phyloP scores from a whole-genome alignment of 2,113 vertebrate genomes.

The Menidia beryllina region DNA sequence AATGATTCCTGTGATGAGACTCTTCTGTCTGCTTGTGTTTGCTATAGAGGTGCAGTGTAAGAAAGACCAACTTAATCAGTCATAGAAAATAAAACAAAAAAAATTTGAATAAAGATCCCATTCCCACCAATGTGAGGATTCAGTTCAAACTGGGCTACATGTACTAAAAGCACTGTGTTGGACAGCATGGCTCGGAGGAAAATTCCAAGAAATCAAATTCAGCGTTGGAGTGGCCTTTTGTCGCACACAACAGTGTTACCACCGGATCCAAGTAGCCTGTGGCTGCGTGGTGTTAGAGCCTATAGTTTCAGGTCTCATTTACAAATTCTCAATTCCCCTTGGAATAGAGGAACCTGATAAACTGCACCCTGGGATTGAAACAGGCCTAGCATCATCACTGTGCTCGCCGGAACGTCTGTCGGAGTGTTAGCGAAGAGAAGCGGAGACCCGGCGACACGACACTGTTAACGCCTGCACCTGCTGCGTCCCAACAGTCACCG shows the following conservation, averaged over 20 bases:
- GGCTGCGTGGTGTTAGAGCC: slow-evolving; percentile 64
- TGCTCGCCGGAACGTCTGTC: neutral
- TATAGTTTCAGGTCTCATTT: slow-evolving; percentile 79
- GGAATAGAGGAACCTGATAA: slow-evolving; percentile 73
- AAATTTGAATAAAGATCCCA: neutral
- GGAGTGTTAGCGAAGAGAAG: neutral
- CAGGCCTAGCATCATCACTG: slow-evolving; percentile 6
- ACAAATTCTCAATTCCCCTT: slow-evolving; percentile 80
- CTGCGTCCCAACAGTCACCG: slow-evolving; percentile 17
- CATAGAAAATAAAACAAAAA: neutral
- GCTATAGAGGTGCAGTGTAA: no score
- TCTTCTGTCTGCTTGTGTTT: no score
- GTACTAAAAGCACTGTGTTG: neutral
- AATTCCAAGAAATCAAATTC: slow-evolving; percentile 17
- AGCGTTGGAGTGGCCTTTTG: neutral
- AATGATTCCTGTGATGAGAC: no score
- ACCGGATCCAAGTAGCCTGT: slow-evolving; percentile 70
- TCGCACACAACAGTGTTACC: slow-evolving; percentile 51
- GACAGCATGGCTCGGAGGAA: neutral
- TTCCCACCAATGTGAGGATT: neutral
- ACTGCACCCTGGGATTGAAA: slow-evolving; percentile 57
- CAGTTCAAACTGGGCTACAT: neutral
- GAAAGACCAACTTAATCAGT: no score
- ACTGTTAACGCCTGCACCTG: slow-evolving; percentile 16
- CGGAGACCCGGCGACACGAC: neutral